These are phyloP conservation scores for Sycobia sp. DNA, from an alignment of 1,140 invertebrate species.

Conservation along the genomic window DNA sequence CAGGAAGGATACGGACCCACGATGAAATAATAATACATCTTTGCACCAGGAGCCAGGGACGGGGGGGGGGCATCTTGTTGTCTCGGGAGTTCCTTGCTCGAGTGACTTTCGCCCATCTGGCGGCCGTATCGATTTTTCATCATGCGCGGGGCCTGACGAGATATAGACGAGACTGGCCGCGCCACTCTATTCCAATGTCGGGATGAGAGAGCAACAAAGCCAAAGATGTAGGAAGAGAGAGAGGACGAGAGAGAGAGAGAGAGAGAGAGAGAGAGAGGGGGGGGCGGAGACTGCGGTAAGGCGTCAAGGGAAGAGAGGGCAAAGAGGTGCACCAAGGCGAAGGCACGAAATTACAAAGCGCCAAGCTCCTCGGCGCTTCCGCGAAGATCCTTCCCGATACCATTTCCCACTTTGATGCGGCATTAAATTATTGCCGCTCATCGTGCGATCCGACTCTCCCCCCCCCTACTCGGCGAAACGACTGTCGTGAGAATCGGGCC, in stretches of 20 bases:
- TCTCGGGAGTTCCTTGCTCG: background rate
- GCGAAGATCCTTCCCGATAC: conserved; percentile 6
- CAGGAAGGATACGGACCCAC: background rate
- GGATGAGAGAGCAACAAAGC: no score
- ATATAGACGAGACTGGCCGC: conserved; percentile 23
- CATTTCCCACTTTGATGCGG: background rate
- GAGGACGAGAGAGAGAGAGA: no score
- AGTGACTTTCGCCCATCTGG: background rate
- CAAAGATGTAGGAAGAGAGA: no score
- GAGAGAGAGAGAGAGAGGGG: no score
- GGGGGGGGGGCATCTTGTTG: no score
- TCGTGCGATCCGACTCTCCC: background rate
- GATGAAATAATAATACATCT: conserved; percentile 25
- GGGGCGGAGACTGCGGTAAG: conserved; percentile 2
- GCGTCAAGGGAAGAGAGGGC: background rate
- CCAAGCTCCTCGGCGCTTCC: background rate
- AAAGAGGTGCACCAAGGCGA: background rate
- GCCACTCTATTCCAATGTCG: no score
- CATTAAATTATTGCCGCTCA: conserved; percentile 9
- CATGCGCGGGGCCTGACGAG: conserved; percentile 6
- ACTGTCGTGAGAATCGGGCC: conserved; percentile 9
- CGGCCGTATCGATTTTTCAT: conserved; percentile 14
- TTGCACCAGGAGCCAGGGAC: no score
- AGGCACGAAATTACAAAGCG: conserved; percentile 21
- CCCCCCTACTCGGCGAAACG: no score